Conservation (phyloP, 2,888 invertebrate genomes). For the Caenorhabditis doughertyi region DNA sequence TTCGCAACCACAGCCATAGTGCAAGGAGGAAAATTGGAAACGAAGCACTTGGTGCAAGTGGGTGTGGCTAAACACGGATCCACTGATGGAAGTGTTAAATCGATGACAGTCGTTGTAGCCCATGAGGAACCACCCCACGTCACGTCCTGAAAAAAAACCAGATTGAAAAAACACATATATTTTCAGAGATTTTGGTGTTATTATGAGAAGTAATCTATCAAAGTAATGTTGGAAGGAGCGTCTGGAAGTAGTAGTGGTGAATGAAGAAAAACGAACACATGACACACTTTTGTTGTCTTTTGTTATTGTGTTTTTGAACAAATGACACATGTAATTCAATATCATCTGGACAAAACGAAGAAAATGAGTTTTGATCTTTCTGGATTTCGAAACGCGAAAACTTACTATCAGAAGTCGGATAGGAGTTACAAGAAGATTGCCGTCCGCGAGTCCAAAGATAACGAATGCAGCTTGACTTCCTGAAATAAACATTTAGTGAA, state of each 20-base stretch:
- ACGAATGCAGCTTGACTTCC: constrained; percentile 73
- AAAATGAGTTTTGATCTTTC: constrained; percentile 16
- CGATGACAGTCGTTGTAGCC: constrained; percentile 62
- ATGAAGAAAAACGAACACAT: constrained; percentile 35
- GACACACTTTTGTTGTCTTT: constrained; percentile 38
- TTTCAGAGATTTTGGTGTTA: constrained; percentile 13
- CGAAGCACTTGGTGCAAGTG: constrained; percentile 66
- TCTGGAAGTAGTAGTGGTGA: constrained; percentile 20
- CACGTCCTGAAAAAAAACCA: constrained; percentile 65
- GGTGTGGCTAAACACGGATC: constrained; percentile 63
- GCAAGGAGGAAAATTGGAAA: constrained; percentile 63
- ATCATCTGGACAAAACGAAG: background rate
- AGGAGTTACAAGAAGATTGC: constrained; percentile 74
- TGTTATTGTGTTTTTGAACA: constrained; percentile 36
- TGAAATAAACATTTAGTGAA: constrained; percentile 4
- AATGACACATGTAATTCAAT: constrained; percentile 49
- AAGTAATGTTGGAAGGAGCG: constrained; percentile 35
- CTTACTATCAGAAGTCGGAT: constrained; percentile 71
- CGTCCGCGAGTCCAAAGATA: constrained; percentile 74
- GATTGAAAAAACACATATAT: constrained; percentile 9
- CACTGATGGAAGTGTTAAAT: constrained; percentile 43
- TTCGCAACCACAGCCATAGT: constrained; percentile 64
- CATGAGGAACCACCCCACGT: constrained; percentile 67
- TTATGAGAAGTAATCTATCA: constrained; percentile 31
- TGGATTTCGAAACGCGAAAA: constrained; percentile 8